Conservation (phyloP, 2,113 vertebrate genomes). For the Oryzias woworae region DNA sequence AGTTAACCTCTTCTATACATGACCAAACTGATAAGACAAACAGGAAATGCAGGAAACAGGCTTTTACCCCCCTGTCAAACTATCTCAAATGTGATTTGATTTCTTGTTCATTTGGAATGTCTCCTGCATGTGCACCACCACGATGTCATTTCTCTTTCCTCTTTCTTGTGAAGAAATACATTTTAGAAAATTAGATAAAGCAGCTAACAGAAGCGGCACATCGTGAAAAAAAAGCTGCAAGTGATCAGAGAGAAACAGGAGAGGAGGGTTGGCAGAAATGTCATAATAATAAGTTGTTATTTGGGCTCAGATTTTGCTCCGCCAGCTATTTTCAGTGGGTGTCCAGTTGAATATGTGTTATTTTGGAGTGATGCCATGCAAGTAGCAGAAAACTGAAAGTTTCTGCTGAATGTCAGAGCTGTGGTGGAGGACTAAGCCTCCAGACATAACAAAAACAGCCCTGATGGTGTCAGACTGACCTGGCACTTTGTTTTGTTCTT, state of each 20-base stretch:
- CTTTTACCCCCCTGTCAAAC: conserved; percentile 50
- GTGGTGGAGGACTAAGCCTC: conserved; percentile 31
- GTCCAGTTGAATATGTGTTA: conserved; percentile 20
- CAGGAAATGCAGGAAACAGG: conserved; percentile 61
- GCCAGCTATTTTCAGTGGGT: conserved; percentile 29
- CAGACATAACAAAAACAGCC: conserved; percentile 57
- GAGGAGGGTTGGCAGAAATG: conserved; percentile 31
- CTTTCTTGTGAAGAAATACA: conserved; percentile 9
- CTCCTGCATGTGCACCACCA: not conserved
- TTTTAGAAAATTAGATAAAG: conserved; percentile 16
- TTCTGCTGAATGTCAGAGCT: conserved; percentile 49
- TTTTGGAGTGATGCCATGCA: conserved; percentile 22
- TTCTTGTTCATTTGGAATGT: conserved; percentile 29
- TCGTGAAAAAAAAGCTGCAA: conserved; percentile 10
- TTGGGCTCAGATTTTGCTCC: conserved; percentile 29
- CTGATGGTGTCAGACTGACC: conserved; percentile 62
- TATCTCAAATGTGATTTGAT: conserved; percentile 68
- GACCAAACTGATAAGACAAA: conserved; percentile 62
- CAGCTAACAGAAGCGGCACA: not conserved
- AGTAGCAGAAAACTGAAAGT: conserved; percentile 27
- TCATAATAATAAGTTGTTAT: conserved; percentile 53
- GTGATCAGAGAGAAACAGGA: conserved; percentile 1
- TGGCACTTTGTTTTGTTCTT: conserved; percentile 14
- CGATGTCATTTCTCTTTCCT: not conserved
- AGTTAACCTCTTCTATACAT: conserved; percentile 65